Evolutionary conservation across 2,113 vertebrate species (phyloP).

Genomic region (Spea bombifrons): DNA sequence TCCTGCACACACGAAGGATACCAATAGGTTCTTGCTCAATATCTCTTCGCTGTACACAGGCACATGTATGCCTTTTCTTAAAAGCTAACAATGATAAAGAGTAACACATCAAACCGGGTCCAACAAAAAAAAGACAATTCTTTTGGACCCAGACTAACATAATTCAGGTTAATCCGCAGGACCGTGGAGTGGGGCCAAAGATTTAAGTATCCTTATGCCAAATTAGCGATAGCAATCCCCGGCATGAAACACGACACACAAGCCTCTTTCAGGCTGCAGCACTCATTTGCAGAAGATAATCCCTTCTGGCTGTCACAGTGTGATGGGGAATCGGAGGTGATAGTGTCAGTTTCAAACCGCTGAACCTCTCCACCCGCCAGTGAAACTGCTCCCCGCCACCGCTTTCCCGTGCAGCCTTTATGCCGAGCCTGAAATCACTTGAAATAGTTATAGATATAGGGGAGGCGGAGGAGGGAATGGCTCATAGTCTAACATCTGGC

Average conservation of each 20-base stretch:
- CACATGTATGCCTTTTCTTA: no score
- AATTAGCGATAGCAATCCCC: conserved; percentile 34
- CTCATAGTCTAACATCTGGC: conserved; percentile 41
- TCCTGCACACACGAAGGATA: no score
- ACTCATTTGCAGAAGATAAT: conserved; percentile 42
- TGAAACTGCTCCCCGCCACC: conserved; percentile 5
- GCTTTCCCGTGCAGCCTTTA: background rate
- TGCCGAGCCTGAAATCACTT: conserved; percentile 34
- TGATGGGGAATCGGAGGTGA: conserved; percentile 37
- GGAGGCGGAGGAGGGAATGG: conserved; percentile 25
- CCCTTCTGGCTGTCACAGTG: conserved; percentile 27
- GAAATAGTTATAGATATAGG: conserved; percentile 32
- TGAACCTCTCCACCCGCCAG: conserved; percentile 26
- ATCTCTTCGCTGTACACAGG: no score
- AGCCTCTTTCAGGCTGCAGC: conserved; percentile 1
- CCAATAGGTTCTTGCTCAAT: no score
- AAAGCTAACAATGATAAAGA: no score
- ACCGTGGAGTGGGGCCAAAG: conserved; percentile 20
- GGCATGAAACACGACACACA: conserved; percentile 10
- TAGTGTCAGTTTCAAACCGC: conserved; percentile 22
- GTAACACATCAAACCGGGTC: background rate
- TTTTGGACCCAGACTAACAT: conserved; percentile 25
- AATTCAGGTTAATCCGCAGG: conserved; percentile 38
- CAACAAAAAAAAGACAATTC: conserved; percentile 31
- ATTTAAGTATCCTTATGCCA: conserved; percentile 34